Base-by-base conservation (phyloP, 2,113 vertebrate species). In the Nipponia nippon region DNA sequence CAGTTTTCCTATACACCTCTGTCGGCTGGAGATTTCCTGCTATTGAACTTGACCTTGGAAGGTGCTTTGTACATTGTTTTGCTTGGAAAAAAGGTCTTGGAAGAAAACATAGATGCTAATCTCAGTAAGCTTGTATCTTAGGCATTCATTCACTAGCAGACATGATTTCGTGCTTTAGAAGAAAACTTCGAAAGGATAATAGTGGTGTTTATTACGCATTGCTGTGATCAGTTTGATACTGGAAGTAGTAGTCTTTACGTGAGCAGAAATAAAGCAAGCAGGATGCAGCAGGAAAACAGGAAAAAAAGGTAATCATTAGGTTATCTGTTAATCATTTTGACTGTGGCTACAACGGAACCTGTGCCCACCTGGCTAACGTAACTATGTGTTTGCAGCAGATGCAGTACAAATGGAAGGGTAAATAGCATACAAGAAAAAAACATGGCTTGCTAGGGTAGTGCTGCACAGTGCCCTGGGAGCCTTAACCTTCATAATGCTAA, bases 11-110 rank as follows among this genome's bases (percentile, higher is more conserved):
- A 92, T 63, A 90, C 59, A 92, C 59, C 46, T 94, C 79, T 96
- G 84, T 52, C 80, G 2, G 93, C 90, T 96, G 91, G 95, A 97
- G 97, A 96, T 93, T 93, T 93, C 81, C 90, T 94, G 84, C 94
- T 79, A 89, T 93, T 97, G 95, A 92, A 92, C 88, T 94, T 96
- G 93, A 97, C 95, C 93, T 97, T 97, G 93, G 85, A 95, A 94
- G 72, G 59, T 84, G 91, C 53, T 87, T 80, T 44, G 38, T 32
- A 61, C 38, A n/a, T 59, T 82, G 63, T 73, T 83, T 92, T 75
- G 73, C 66, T 93, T 56, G 30, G 73, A 95, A 95, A 50, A 90
- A 93, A 96, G 36, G 44, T 93, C 82, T 86, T 81, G 63, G 50
- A 93, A 82, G 77, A 94, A 95, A 87, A 86, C 61, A 76, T 4